Evolutionary conservation across 2,888 invertebrate species (phyloP), one percentile per base, ranked within the genome.

Genomic region (Lypha dubia): DNA sequence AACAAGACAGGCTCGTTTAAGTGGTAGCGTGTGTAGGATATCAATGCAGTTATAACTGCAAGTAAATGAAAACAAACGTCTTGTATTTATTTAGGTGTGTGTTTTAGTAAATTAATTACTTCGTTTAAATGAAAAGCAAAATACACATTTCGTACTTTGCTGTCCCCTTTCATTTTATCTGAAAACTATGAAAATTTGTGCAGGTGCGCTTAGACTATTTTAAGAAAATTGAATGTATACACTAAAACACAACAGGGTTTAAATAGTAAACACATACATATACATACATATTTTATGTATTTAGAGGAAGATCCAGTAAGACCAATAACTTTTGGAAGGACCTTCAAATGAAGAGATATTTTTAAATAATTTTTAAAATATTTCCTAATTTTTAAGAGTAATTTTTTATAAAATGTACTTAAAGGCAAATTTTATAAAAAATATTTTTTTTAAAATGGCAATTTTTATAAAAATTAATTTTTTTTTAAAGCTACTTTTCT

Each of bases 51-150:
- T 82, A 65, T 74, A 76, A 80, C 76, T 67, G 76, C 82, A 85
- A 63, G 68, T 82, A 81, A 86, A 83, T 84, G 81, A 80, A 74
- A 85, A 75, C 75, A 82, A 85, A 81, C 56, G 80, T 79, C 71
- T 65, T 85, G 28, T 75, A 75, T 86, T 71, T 79, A 75, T 71
- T 81, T 76, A 58, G 79, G 67, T 80, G 70, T 79, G 81, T 84
- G 76, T 79, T 87, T 86, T 84, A 85, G 81, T 82, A 86, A 87
- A 87, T 86, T 87, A 87, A 87, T 87, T 86, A 87, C 85, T 86
- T 86, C 85, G 86, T 87, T 87, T 87, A 74, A 75, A 81, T 76
- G 76, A 75, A 74, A 77, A 46, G 85, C 83, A 79, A 68, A 62
- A 67, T 56, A 81, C 38, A 74, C 28, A 71, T 60, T 41, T 20